A percentile compares a stretch with the other conserved stretches of the same genome.
These are phyloP conservation scores for Glossophaga mutica DNA, from an alignment of 2,797 vertebrate genomes.

Conservation along the genomic window DNA sequence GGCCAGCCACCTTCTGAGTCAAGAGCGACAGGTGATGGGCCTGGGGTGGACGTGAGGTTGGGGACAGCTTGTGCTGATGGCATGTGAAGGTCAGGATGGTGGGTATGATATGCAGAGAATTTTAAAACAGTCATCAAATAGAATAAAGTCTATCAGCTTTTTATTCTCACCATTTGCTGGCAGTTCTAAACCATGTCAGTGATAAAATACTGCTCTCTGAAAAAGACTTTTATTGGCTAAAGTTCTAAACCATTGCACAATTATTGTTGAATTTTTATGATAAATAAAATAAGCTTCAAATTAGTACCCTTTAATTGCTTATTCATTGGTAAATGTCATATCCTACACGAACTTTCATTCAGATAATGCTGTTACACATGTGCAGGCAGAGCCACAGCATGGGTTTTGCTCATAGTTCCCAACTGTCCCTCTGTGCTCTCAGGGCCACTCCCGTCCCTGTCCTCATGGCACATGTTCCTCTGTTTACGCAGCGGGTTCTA, in stretches of 20 bases:
- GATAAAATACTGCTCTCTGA: neutral
- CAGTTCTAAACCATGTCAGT: neutral
- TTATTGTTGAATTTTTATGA: neutral
- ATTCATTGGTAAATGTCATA: neutral
- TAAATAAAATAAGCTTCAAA: neutral
- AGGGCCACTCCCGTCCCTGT: fast-evolving
- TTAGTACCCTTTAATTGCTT: neutral
- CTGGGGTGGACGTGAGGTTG: neutral
- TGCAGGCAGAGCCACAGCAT: too few species aligned
- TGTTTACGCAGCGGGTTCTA: neutral
- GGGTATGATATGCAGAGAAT: neutral
- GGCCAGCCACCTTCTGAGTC: neutral
- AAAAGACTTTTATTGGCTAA: neutral
- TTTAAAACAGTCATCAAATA: neutral
- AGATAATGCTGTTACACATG: too few species aligned
- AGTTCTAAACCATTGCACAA: neutral
- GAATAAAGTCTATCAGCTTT: neutral
- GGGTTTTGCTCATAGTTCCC: neutral
- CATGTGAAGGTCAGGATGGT: neutral
- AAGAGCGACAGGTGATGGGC: neutral
- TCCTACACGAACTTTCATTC: neutral
- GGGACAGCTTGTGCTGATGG: neutral
- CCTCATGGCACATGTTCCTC: fast-evolving
- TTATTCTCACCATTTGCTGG: neutral
- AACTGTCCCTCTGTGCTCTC: neutral